Percentiles rank a stretch among this genome's conserved stretches.
Evolutionary conservation across 1,140 invertebrate species (phyloP).

Genomic region (Pentalonia nigronervosa): DNA sequence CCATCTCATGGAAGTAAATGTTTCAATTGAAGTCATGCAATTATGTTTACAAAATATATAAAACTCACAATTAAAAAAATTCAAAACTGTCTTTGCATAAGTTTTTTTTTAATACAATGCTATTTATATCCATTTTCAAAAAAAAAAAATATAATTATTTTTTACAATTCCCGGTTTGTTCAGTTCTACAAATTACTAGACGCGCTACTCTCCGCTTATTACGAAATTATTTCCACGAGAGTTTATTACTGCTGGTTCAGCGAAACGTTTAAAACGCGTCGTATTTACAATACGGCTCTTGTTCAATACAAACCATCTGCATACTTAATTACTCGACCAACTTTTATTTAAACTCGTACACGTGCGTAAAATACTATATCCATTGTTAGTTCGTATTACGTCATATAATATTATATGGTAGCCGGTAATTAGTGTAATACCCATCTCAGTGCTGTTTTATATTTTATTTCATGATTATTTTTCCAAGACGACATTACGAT

Average conservation of each 20-base stretch:
- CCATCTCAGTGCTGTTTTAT: not conserved
- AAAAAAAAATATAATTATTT: too few species aligned
- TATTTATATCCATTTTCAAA: too few species aligned
- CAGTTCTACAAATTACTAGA: not conserved
- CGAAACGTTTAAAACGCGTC: not conserved
- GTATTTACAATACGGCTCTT: not conserved
- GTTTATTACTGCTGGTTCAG: not conserved
- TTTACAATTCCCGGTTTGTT: too few species aligned
- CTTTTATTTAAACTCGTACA: not conserved
- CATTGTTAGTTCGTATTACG: not conserved
- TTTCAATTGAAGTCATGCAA: too few species aligned
- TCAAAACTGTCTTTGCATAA: too few species aligned
- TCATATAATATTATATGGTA: not conserved
- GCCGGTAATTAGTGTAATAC: not conserved
- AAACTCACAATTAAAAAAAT: too few species aligned
- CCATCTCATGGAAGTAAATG: too few species aligned
- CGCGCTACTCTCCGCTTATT: not conserved
- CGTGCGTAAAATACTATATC: not conserved
- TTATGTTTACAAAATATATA: too few species aligned
- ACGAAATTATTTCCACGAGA: not conserved
- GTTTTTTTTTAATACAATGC: fast-evolving
- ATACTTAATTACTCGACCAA: not conserved
- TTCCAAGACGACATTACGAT: not conserved
- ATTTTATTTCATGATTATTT: not conserved
- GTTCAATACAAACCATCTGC: not conserved